phyloP scores from a whole-genome alignment of 2,797 vertebrate species.

The Heteromormyrus szaboi region DNA sequence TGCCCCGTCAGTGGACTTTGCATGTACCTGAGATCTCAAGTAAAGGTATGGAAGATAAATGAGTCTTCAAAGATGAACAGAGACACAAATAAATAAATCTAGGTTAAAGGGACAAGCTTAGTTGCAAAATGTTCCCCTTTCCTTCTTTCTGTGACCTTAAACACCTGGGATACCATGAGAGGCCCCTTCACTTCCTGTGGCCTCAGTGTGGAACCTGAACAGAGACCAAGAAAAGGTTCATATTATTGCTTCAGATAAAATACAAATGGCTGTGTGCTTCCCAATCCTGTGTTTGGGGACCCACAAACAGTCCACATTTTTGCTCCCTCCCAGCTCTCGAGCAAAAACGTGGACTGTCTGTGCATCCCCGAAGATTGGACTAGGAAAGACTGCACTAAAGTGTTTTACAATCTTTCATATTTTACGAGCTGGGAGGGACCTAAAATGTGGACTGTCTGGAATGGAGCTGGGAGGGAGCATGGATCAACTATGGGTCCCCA shows the following conservation, averaged over 20 bases:
- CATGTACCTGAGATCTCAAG: not conserved
- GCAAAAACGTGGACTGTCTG: not conserved
- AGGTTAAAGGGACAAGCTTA: not conserved
- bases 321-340: not conserved
- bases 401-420: too few species aligned
- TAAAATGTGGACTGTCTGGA: not conserved
- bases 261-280: not conserved
- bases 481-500: not conserved
- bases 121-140: not conserved
- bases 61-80: not conserved
- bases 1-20: not conserved
- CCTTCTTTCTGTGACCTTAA: not conserved
- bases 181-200: not conserved
- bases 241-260: not conserved
- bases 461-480: not conserved
- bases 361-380: too few species aligned
- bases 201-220: too few species aligned
- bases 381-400: too few species aligned
- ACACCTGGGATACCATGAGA: not conserved
- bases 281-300: not conserved
- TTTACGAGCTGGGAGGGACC: too few species aligned
- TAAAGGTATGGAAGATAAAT: not conserved
- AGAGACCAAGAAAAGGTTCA: not conserved
- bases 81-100: not conserved
- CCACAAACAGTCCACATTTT: not conserved